A percentile compares a stretch with the other conserved stretches of the same genome.
phyloP scores from a whole-genome alignment of 2,888 invertebrate species.

The Hipparchia sbordonii region DNA sequence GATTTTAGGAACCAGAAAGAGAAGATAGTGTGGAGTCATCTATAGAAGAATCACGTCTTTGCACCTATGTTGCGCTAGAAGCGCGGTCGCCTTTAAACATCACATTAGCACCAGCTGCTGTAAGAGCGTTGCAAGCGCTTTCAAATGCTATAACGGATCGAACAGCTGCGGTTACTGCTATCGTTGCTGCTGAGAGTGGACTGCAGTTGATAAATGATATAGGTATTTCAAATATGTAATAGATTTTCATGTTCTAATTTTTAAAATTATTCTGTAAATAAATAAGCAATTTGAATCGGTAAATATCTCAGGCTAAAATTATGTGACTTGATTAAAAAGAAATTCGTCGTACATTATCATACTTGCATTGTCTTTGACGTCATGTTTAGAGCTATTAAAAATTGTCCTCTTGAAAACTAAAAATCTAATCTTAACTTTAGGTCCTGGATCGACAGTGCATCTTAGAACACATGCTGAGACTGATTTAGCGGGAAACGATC shows the following conservation, averaged over 20 bases:
- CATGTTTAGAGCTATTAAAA: too few relatives aligned
- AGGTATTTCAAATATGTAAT: constrained; percentile 51
- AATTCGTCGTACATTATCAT: too few relatives aligned
- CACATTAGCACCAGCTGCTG: constrained; percentile 86
- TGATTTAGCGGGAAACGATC: constrained; percentile 74
- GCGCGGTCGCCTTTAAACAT: constrained; percentile 86
- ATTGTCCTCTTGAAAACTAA: too few relatives aligned
- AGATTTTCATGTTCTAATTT: not conserved
- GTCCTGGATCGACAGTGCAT: constrained; percentile 83
- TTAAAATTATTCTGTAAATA: not conserved
- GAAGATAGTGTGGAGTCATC: constrained; percentile 81
- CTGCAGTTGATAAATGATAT: constrained; percentile 85
- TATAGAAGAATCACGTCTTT: constrained; percentile 72
- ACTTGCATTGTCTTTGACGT: too few relatives aligned
- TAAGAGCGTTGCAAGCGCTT: constrained; percentile 80
- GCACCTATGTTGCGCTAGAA: constrained; percentile 87
- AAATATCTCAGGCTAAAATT: too few relatives aligned
- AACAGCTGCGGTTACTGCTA: constrained; percentile 66
- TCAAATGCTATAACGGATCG: constrained; percentile 56
- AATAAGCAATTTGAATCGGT: too few relatives aligned
- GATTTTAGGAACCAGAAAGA: constrained; percentile 62
- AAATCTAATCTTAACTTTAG: constrained; percentile 44
- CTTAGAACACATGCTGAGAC: constrained; percentile 77
- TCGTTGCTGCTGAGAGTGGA: constrained; percentile 56
- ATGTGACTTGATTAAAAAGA: too few relatives aligned